These are phyloP conservation scores for Zele albiditarsus DNA, from an alignment of 2,888 invertebrate species.

Conservation along the genomic window DNA sequence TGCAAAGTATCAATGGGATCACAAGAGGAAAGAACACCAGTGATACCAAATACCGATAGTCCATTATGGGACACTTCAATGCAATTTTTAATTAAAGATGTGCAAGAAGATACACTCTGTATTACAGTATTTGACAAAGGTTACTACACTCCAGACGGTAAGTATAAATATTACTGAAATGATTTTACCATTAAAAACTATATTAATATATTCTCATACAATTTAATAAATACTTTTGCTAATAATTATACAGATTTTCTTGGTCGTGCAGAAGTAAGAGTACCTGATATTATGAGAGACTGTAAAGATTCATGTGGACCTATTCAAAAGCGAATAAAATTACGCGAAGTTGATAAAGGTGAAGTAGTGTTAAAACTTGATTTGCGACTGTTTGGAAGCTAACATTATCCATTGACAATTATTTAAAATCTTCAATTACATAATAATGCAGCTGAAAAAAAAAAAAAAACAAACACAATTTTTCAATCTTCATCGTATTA, in stretches of 20 bases:
- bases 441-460: not conserved
- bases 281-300: constrained; percentile 78
- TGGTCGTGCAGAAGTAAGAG: constrained; percentile 81
- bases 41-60: constrained; percentile 75
- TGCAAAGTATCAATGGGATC: constrained; percentile 84
- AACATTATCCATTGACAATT: not conserved
- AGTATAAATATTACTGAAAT: constrained; percentile 43
- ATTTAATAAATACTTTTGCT: constrained; percentile 45
- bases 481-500: not conserved
- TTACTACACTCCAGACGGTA: constrained; percentile 83
- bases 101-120: constrained; percentile 80
- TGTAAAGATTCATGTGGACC: constrained; percentile 77
- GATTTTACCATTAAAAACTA: constrained; percentile 18
- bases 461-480: not conserved
- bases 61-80: constrained; percentile 84
- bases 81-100: constrained; percentile 83
- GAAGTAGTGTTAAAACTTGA: constrained; percentile 82
- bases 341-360: constrained; percentile 82
- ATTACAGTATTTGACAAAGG: constrained; percentile 83
- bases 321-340: constrained; percentile 77
- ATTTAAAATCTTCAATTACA: too few relatives aligned
- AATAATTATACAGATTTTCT: constrained; percentile 77
- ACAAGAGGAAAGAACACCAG: constrained; percentile 80
- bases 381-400: constrained; percentile 76
- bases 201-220: constrained; percentile 19